phyloP scores from a whole-genome alignment of 2,113 vertebrate species.

The Amblyornis subalaris region DNA sequence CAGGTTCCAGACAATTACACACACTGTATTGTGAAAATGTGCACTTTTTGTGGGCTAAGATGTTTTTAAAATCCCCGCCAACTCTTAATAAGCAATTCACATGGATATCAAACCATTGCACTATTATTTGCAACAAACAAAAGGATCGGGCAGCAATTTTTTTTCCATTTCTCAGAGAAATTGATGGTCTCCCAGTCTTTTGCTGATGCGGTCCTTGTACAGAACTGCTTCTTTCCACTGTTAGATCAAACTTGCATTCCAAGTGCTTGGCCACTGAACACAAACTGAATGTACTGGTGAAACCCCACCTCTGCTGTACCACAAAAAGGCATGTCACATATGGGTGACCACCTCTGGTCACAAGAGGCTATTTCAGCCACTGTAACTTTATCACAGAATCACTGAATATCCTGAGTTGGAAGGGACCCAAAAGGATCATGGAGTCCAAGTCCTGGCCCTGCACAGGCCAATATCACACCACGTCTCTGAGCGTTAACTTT shows the following conservation, averaged over 20 bases:
- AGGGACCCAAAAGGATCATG: background rate
- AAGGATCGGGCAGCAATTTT: background rate
- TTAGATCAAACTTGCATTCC: background rate
- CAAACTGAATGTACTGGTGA: background rate
- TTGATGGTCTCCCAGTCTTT: background rate
- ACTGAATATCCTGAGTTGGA: background rate
- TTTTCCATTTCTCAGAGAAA: background rate
- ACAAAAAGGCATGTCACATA: background rate
- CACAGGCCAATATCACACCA: background rate
- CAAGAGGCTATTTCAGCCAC: background rate
- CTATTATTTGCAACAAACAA: background rate
- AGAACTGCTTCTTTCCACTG: background rate
- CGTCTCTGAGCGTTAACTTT: background rate
- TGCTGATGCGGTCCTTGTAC: background rate
- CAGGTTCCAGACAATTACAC: background rate
- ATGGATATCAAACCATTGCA: background rate
- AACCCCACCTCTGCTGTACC: background rate
- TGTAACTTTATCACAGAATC: background rate
- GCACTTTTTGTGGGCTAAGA: background rate
- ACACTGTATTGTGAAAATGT: background rate
- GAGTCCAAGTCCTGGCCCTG: background rate
- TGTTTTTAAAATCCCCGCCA: background rate
- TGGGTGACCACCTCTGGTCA: background rate
- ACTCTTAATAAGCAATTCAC: background rate
- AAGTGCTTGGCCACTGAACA: background rate